Conservation (phyloP, 2,113 vertebrate genomes). For the Amphilophus citrinellus region DNA sequence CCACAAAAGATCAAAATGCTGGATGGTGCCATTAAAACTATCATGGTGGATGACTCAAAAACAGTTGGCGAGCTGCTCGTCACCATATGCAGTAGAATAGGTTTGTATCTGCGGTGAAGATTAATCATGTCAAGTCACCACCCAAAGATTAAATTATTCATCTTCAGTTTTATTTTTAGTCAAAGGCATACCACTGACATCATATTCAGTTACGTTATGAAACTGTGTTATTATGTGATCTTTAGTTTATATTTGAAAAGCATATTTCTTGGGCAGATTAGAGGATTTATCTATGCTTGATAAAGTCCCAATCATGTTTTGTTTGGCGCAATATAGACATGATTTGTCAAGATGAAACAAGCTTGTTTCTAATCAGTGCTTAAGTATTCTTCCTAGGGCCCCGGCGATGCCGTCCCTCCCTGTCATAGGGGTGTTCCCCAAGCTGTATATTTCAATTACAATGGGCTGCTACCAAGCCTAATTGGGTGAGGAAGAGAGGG, state of each 20-base stretch:
- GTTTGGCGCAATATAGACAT: slow-evolving; percentile 21
- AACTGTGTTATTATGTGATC: slow-evolving; percentile 16
- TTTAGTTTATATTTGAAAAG: slow-evolving; percentile 31
- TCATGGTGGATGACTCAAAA: slow-evolving; percentile 99
- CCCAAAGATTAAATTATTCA: slow-evolving; percentile 48
- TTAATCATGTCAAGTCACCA: slow-evolving; percentile 22
- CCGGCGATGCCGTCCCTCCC: slow-evolving; percentile 15
- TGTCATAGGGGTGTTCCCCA: slow-evolving; percentile 53
- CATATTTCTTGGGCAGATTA: slow-evolving; percentile 25
- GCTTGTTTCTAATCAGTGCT: slow-evolving; percentile 50
- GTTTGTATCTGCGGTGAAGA: slow-evolving; percentile 69
- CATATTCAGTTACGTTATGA: slow-evolving; percentile 7
- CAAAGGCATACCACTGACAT: slow-evolving; percentile 8
- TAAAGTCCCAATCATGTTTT: slow-evolving; percentile 43
- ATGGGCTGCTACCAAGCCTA: slow-evolving; percentile 54
- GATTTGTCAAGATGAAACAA: slow-evolving; percentile 58
- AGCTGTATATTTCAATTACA: slow-evolving; percentile 69
- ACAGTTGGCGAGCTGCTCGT: slow-evolving; percentile 97
- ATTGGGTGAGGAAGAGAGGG: slow-evolving; percentile 56
- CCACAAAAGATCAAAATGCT: slow-evolving; percentile 99
- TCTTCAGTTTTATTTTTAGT: slow-evolving; percentile 54
- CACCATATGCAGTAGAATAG: slow-evolving; percentile 98
- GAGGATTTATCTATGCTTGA: slow-evolving; percentile 20
- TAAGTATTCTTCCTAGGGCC: slow-evolving; percentile 35
- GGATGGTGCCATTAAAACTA: slow-evolving; percentile 95